Base-by-base conservation (phyloP, 2,113 vertebrate species). In the Megatriorchis doriae region DNA sequence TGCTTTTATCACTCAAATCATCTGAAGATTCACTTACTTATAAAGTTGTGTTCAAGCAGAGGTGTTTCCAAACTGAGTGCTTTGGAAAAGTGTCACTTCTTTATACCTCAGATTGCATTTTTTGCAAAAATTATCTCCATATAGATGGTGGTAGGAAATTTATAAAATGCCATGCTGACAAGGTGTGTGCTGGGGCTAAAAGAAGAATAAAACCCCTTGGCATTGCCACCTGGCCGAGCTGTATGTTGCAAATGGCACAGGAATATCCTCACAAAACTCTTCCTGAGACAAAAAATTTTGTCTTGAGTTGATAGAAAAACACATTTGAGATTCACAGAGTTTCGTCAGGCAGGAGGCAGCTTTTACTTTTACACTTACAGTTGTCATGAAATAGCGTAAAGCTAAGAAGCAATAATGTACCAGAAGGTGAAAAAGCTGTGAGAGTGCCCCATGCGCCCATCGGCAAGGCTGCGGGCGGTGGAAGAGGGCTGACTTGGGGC, bases 161-260 rank as follows among this genome's bases (percentile, higher is more conserved):
- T 67, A 36, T 62, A 66, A 72, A 81, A 81, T 48, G 2, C 6
- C 13, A 4, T 20, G 5, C 10, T 58, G 11, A 71, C 29, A 36
- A 83, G 9, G 4, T 0, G 0, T 22, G 3, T 48, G 1, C 13
- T 65, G 22, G 19, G 20, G 6, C 17, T 82, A 52, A 59, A 85
- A 75, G 32, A 55, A 68, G 16, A 50, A 3, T 9, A 59, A 43
- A 93, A 56, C 8, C 6, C 2, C 1, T 10, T 27, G 7, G 34
- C 12, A 40, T 34, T 73, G 20, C 16, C 0, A 0, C 16, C 26
- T 53, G 25, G 18, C 10, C 34, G 27, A 48, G 16, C 13, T 25
- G 21, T 50, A 36, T 2, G 12, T 40, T 11, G 1, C n/a, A 61
- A 55, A 58, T 0, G 4, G 13, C 10, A 0, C 13, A 42, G 31